Percentiles rank a stretch among this genome's conserved stretches.
phyloP scores from a whole-genome alignment of 1,140 invertebrate genomes.

The Diprion similis region DNA sequence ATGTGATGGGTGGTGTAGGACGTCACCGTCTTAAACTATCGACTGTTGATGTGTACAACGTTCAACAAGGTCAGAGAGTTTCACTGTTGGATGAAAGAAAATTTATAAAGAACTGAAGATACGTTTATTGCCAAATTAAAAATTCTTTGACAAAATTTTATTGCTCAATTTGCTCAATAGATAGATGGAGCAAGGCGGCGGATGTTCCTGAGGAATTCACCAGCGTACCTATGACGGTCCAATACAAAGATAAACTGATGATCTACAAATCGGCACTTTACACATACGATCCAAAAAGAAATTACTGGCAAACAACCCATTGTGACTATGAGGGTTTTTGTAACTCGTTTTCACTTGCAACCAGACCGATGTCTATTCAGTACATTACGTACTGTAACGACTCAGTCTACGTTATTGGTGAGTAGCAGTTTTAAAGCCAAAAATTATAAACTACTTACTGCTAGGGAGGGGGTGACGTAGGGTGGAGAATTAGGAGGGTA shows the following conservation, averaged over 20 bases:
- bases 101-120: too few relatives aligned
- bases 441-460: not conserved
- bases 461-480: not conserved
- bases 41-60: not conserved
- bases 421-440: not conserved
- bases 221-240: not conserved
- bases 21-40: not conserved
- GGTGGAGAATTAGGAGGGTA: not conserved
- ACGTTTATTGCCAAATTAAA: not conserved
- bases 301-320: not conserved
- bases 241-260: not conserved
- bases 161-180: not conserved
- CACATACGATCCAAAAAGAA: not conserved
- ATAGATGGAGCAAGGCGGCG: constrained; percentile 1
- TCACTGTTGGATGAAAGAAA: not conserved
- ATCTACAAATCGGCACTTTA: not conserved
- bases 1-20: not conserved
- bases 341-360: not conserved
- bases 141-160: not conserved
- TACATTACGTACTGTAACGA: not conserved
- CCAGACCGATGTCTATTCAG: not conserved
- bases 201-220: constrained; percentile 5
- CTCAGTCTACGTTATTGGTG: not conserved
- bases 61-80: not conserved
- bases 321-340: not conserved